A percentile compares a stretch with the other conserved stretches of the same genome.
These are phyloP conservation scores for Hipposideros larvatus DNA, from an alignment of 2,797 vertebrate species.

Conservation along the genomic window DNA sequence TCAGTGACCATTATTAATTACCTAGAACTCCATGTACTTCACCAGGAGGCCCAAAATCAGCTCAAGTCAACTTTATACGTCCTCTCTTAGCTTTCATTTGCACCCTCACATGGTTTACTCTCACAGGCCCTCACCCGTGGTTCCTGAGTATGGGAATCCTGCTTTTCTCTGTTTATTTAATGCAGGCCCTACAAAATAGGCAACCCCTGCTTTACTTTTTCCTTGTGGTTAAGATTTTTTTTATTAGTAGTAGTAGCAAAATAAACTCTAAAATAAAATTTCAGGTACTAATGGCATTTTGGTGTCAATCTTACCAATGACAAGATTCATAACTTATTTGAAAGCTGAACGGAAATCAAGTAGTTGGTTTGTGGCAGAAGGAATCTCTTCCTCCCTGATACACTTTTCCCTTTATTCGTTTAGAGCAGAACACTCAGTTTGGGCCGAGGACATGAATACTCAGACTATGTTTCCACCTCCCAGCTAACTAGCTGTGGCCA, in stretches of 20 bases:
- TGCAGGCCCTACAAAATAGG: not conserved
- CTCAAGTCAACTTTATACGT: not conserved
- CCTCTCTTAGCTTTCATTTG: not conserved
- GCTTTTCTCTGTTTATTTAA: not conserved
- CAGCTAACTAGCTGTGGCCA: not conserved
- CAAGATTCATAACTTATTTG: not conserved
- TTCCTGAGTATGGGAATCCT: not conserved
- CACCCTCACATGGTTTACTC: not conserved
- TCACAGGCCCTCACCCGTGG: not conserved
- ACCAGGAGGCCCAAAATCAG: not conserved
- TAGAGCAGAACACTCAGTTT: not conserved
- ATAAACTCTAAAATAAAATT: constrained; percentile 34
- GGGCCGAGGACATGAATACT: not conserved
- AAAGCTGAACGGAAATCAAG: not conserved
- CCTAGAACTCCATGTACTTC: not conserved
- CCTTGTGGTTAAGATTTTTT: not conserved
- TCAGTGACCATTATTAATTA: constrained; percentile 63
- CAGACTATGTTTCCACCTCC: not conserved
- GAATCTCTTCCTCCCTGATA: not conserved
- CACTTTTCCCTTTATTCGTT: not conserved
- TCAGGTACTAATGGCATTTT: not conserved
- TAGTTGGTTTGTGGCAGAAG: not conserved
- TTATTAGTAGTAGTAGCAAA: constrained; percentile 11
- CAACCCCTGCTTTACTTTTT: not conserved
- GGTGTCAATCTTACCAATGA: not conserved